phyloP scores from a whole-genome alignment of 2,888 invertebrate species.

The Sinodicranocentrus sp. region DNA sequence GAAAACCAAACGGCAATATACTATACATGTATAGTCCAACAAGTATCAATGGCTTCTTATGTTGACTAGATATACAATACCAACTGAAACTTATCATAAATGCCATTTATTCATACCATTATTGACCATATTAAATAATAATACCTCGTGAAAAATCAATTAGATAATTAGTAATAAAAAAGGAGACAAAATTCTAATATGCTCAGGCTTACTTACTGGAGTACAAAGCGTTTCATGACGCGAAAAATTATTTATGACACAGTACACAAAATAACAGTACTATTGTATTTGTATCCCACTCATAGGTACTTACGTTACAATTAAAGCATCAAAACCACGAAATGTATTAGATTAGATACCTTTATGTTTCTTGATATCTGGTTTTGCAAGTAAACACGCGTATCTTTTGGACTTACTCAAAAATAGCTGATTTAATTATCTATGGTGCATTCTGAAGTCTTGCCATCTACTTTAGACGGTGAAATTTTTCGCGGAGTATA shows the following conservation, averaged over 20 bases:
- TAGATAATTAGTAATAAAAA: too few species aligned
- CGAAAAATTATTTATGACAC: conserved; percentile 14
- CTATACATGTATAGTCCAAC: background rate
- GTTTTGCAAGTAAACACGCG: background rate
- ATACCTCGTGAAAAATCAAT: too few species aligned
- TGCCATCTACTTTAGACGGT: background rate
- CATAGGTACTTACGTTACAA: too few species aligned
- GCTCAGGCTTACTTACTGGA: too few species aligned
- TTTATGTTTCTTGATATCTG: background rate
- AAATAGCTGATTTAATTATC: background rate
- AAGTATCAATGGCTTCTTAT: background rate
- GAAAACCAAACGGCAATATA: background rate
- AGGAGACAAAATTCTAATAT: too few species aligned
- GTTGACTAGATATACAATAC: conserved; percentile 55
- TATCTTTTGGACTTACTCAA: background rate
- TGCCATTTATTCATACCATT: background rate
- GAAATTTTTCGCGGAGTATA: background rate
- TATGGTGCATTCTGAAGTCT: background rate
- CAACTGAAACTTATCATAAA: conserved; percentile 24
- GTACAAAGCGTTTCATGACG: too few species aligned
- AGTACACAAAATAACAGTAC: conserved; percentile 6
- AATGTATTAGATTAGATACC: too few species aligned
- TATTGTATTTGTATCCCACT: too few species aligned
- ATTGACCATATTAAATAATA: too few species aligned
- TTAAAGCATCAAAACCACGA: conserved; percentile 45